These are phyloP conservation scores for Tinea trinotella DNA, from an alignment of 2,888 invertebrate species.

Conservation along the genomic window DNA sequence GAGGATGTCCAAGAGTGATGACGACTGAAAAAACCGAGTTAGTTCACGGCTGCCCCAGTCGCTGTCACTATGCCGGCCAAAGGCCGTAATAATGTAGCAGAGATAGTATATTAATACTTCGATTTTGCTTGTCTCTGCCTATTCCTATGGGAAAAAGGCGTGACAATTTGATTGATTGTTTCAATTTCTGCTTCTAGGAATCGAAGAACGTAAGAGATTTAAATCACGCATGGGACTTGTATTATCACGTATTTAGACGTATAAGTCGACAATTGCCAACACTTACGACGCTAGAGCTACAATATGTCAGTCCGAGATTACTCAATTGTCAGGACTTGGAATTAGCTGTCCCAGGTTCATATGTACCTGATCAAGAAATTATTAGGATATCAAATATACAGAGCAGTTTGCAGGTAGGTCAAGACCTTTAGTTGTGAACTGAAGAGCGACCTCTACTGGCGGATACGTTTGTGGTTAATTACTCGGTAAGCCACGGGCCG, in stretches of 20 bases:
- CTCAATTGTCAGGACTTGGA: slow-evolving; percentile 92
- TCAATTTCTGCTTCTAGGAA: slow-evolving; percentile 48
- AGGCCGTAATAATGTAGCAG: too few species aligned
- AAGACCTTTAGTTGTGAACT: not conserved
- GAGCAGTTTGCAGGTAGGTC: slow-evolving; percentile 84
- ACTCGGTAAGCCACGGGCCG: too few species aligned
- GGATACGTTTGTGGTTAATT: too few species aligned
- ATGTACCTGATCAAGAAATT: slow-evolving; percentile 91
- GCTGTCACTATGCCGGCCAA: too few species aligned
- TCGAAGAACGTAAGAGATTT: slow-evolving; percentile 91
- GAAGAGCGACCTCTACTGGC: too few species aligned
- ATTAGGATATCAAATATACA: slow-evolving; percentile 93
- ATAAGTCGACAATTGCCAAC: slow-evolving; percentile 96
- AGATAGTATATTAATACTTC: too few species aligned
- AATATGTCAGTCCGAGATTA: slow-evolving; percentile 96
- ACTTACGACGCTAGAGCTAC: slow-evolving; percentile 89
- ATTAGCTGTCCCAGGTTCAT: slow-evolving; percentile 97
- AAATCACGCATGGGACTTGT: slow-evolving; percentile 99
- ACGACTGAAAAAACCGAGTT: too few species aligned
- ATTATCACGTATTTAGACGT: slow-evolving; percentile 97
- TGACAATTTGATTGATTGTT: too few species aligned
- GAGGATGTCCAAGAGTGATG: too few species aligned
- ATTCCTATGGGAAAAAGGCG: too few species aligned
- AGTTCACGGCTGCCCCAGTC: too few species aligned
- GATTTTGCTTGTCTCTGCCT: too few species aligned